Evolutionary conservation across 2,888 invertebrate genomes (phyloP).

Genomic region (Caenorhabditis zanzibari): DNA sequence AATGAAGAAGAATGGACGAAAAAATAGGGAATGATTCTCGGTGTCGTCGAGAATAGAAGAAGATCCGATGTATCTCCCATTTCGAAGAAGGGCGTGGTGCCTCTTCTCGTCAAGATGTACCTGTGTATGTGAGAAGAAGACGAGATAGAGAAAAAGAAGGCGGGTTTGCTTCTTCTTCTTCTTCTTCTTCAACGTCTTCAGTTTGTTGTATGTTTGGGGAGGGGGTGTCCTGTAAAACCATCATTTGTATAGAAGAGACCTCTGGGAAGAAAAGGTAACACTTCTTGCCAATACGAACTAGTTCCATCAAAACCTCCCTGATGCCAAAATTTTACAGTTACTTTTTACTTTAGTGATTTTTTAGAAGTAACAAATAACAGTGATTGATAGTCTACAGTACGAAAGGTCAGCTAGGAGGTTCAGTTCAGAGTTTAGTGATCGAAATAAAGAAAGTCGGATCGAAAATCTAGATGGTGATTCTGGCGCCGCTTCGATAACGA

Average conservation of each 20-base stretch:
- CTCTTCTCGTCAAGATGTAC: slow-evolving; percentile 54
- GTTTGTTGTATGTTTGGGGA: slow-evolving; percentile 35
- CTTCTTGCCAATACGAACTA: slow-evolving; percentile 49
- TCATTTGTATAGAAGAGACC: slow-evolving; percentile 32
- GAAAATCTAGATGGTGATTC: too few relatives aligned
- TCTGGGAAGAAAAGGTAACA: slow-evolving; percentile 12
- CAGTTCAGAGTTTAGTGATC: too few relatives aligned
- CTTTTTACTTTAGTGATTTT: slow-evolving; percentile 15
- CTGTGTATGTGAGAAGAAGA: slow-evolving; percentile 34
- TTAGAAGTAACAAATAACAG: not conserved
- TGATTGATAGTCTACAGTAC: too few relatives aligned
- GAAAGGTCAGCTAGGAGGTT: too few relatives aligned
- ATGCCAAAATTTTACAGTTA: slow-evolving; percentile 19
- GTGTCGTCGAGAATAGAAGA: slow-evolving; percentile 36
- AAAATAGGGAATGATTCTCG: slow-evolving; percentile 20
- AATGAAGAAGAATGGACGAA: not conserved
- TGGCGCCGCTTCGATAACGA: too few relatives aligned
- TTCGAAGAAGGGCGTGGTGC: slow-evolving; percentile 56
- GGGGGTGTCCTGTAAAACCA: slow-evolving; percentile 54
- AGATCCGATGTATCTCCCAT: slow-evolving; percentile 27
- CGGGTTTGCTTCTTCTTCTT: slow-evolving; percentile 44
- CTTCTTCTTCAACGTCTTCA: slow-evolving; percentile 5
- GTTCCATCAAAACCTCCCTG: slow-evolving; percentile 26
- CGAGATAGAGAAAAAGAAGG: slow-evolving; percentile 37
- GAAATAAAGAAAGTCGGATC: not conserved